Evolutionary conservation across 1,140 invertebrate species (phyloP), one percentile per base, ranked within the genome.

Genomic region (Cyclargus thomasi): DNA sequence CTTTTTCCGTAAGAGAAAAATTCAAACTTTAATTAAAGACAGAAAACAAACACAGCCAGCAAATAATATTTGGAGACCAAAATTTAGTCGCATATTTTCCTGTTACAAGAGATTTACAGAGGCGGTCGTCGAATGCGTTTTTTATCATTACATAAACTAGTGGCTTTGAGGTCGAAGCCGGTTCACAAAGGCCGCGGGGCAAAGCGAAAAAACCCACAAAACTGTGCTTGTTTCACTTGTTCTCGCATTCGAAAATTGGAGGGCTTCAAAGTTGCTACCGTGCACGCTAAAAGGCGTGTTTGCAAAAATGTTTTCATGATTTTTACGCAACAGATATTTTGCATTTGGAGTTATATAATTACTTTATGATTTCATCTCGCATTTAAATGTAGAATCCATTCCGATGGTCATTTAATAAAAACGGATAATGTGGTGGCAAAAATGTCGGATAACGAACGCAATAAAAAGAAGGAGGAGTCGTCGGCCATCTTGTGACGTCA

Each of bases 131-230:
- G 63, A 71, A 67, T 62, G 23, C 64, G 64, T 65, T 71, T 67
- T 70, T 67, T 68, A 64, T 64, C 63, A 64, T 64, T 64, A 64
- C 21, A 64, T 64, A 66, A 68, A 72, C 47, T 64, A 69, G 62
- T 66, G 66, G 64, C 64, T 68, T 68, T 72, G 64, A 68, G 47
- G 67, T 67, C 59, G 23, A 20, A 17, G 21, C 16, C 64, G 62
- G 67, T 62, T 68, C 55, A 59, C 55, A 68, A 65, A 67, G 65
- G 62, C 65, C 55, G 69, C 64, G 66, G 67, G 69, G 65, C 53
- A 64, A 72, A 70, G 53, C 55, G 63, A 69, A 72, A 71, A 62
- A 67, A 67, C 39, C n/a, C 55, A 35, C 65, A 53, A 39, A 62
- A 68, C 47, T 63, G 47, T 53, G 63, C 67, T 68, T 55, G 59